Percentiles rank a stretch among this genome's conserved stretches.
Conservation (phyloP, 2,888 invertebrate genomes). For the Minunthozetes semirufus region DNA sequence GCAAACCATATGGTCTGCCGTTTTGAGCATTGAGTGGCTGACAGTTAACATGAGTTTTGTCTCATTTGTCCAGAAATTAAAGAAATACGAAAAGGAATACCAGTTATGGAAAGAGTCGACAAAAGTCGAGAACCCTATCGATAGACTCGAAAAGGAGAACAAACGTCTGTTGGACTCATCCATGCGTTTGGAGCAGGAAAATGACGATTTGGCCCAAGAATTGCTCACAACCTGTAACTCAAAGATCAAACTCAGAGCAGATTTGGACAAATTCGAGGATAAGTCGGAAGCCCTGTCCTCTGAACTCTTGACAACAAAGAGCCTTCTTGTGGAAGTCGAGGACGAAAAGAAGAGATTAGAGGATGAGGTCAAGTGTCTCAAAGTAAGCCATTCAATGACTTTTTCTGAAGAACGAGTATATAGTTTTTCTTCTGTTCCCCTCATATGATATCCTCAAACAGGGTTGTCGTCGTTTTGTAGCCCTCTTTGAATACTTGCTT, state of each 20-base stretch:
- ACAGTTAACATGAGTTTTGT: neutral
- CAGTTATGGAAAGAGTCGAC: conserved; percentile 60
- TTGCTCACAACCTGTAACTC: conserved; percentile 54
- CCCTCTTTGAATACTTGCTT: no score
- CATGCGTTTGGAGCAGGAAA: conserved; percentile 56
- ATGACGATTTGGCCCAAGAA: conserved; percentile 57
- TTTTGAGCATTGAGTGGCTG: no score
- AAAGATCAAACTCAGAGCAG: conserved; percentile 50
- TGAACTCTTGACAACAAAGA: conserved; percentile 49
- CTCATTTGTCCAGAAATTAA: conserved; percentile 62
- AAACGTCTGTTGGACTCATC: conserved; percentile 52
- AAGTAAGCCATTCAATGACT: conserved; percentile 7
- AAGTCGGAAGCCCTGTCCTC: conserved; percentile 49
- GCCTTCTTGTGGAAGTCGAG: conserved; percentile 59
- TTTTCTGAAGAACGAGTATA: no score
- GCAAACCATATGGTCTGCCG: no score
- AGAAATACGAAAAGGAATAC: conserved; percentile 91
- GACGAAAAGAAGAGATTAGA: conserved; percentile 64
- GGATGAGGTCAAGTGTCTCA: conserved; percentile 54
- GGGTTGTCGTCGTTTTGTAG: no score
- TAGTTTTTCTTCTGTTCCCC: no score
- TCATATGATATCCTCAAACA: no score
- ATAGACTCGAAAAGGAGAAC: conserved; percentile 52
- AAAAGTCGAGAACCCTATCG: conserved; percentile 52
- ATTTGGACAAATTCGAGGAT: conserved; percentile 50